phyloP scores from a whole-genome alignment of 2,888 invertebrate species.

The Pherbina coryleti region DNA sequence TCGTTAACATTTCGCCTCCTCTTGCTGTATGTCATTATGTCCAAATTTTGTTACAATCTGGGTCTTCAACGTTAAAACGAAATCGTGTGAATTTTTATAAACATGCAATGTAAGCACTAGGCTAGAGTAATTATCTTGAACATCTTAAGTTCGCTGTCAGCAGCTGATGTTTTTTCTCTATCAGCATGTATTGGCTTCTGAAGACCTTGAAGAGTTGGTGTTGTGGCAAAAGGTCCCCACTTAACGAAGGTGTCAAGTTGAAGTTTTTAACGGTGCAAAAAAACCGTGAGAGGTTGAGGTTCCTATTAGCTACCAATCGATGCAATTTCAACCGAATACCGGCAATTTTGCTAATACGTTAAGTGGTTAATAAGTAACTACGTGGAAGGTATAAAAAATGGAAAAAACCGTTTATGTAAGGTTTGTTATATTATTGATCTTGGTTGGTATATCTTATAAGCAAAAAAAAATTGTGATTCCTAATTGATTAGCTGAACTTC shows the following conservation, averaged over 20 bases:
- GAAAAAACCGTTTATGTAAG: too few relatives aligned
- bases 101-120: neutral
- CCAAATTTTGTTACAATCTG: neutral
- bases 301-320: neutral
- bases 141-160: neutral
- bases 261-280: conserved; percentile 51
- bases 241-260: conserved; percentile 57
- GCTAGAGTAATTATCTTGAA: neutral
- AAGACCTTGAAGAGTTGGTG: neutral
- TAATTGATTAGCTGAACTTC: neutral
- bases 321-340: neutral
- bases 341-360: neutral
- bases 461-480: too few relatives aligned
- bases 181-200: neutral
- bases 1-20: neutral
- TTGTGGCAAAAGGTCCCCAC: neutral
- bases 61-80: neutral
- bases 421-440: too few relatives aligned
- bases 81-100: conserved; percentile 26
- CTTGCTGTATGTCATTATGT: conserved; percentile 18
- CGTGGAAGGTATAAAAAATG: too few relatives aligned
- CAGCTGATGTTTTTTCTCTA: neutral
- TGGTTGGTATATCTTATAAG: too few relatives aligned
- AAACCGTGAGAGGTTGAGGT: neutral
- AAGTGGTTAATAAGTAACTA: neutral